phyloP scores from a whole-genome alignment of 1,140 invertebrate species.

The Zeugodacus cucurbitae region DNA sequence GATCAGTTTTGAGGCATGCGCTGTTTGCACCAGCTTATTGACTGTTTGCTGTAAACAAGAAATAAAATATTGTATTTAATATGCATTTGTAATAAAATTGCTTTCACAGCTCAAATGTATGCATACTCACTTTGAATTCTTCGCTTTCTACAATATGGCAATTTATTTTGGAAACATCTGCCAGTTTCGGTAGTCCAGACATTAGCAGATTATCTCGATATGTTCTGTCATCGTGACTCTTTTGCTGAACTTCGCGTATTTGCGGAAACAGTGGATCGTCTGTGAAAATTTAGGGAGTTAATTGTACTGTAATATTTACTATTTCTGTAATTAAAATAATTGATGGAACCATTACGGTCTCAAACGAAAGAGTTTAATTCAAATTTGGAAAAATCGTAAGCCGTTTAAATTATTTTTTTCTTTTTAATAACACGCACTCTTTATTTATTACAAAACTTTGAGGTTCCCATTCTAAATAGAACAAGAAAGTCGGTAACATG shows the following conservation, averaged over 20 bases:
- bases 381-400: too few relatives aligned
- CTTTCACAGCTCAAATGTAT: not conserved
- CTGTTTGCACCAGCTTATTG: not conserved
- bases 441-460: too few relatives aligned
- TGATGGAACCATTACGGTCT: too few relatives aligned
- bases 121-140: not conserved
- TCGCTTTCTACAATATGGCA: not conserved
- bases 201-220: not conserved
- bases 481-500: too few relatives aligned
- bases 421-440: too few relatives aligned
- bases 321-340: too few relatives aligned
- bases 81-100: too few relatives aligned
- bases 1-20: slow-evolving; percentile 1
- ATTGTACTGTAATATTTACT: too few relatives aligned
- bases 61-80: too few relatives aligned
- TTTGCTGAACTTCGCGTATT: not conserved
- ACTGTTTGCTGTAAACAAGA: not conserved
- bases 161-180: not conserved
- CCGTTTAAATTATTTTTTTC: too few relatives aligned
- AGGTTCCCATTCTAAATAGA: too few relatives aligned
- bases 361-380: too few relatives aligned
- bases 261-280: not conserved
- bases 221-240: not conserved
- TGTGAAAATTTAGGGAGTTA: not conserved
- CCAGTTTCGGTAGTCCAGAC: not conserved